Conservation (phyloP, 2,888 invertebrate genomes). For the Drymonia ruficornis region DNA sequence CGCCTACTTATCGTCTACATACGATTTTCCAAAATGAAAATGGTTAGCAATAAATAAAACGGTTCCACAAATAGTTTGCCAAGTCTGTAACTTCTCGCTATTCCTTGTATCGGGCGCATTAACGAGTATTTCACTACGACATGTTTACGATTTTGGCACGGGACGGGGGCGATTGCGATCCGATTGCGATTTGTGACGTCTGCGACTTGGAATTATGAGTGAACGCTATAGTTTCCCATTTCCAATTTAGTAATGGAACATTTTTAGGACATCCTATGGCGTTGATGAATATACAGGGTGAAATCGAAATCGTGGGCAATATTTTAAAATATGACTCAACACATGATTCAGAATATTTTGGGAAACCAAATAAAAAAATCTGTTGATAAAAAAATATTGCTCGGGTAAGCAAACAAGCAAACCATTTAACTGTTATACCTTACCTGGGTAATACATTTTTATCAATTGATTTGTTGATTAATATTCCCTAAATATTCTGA, state of each 20-base stretch:
- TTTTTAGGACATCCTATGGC: too few relatives aligned
- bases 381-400: too few relatives aligned
- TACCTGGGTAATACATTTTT: too few relatives aligned
- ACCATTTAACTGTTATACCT: too few relatives aligned
- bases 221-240: conserved; percentile 46
- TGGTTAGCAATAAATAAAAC: neutral
- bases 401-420: too few relatives aligned
- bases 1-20: neutral
- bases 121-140: conserved; percentile 38
- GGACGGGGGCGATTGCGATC: conserved; percentile 39
- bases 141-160: conserved; percentile 61
- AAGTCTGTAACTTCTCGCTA: conserved; percentile 37
- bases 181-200: conserved; percentile 38
- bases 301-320: too few relatives aligned
- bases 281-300: too few relatives aligned
- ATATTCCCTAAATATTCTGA: too few relatives aligned
- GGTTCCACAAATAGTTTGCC: neutral
- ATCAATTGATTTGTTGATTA: too few relatives aligned
- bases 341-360: too few relatives aligned
- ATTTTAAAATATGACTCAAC: too few relatives aligned
- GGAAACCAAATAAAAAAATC: too few relatives aligned
- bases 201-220: conserved; percentile 38
- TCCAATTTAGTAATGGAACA: conserved; percentile 51
- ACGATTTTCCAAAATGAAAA: neutral
- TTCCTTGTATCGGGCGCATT: conserved; percentile 32